These are phyloP conservation scores for Mya arenaria DNA, from an alignment of 1,140 invertebrate species.

Conservation along the genomic window DNA sequence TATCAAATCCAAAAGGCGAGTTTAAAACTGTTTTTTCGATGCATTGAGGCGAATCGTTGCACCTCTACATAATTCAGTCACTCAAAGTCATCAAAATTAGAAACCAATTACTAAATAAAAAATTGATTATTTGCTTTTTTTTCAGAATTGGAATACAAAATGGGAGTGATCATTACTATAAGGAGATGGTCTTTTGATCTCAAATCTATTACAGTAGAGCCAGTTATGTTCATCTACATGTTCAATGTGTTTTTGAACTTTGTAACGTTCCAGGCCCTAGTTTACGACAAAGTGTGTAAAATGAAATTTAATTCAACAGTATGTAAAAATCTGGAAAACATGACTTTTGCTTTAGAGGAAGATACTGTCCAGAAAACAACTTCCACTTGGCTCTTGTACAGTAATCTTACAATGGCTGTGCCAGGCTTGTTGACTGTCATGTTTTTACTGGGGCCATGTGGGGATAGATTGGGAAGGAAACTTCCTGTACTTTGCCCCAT, in stretches of 20 bases:
- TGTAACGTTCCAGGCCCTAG: slow-evolving; percentile 81
- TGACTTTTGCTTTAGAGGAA: slow-evolving; percentile 63
- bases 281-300: slow-evolving; percentile 81
- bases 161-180: not conserved
- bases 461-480: slow-evolving; percentile 89
- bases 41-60: too few relatives aligned
- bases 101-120: too few relatives aligned
- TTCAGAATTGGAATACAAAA: too few relatives aligned
- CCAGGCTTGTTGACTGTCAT: slow-evolving; percentile 79
- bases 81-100: too few relatives aligned
- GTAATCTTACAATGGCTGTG: slow-evolving; percentile 78
- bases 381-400: slow-evolving; percentile 80
- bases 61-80: too few relatives aligned
- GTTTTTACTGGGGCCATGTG: slow-evolving; percentile 85
- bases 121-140: too few relatives aligned
- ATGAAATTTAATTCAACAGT: slow-evolving; percentile 64
- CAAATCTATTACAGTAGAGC: slow-evolving; percentile 81
- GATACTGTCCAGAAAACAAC: slow-evolving; percentile 77
- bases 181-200: not conserved
- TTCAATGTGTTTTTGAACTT: slow-evolving; percentile 81
- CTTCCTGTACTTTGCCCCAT: slow-evolving; percentile 92
- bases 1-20: too few relatives aligned
- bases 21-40: too few relatives aligned
- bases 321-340: slow-evolving; percentile 68
- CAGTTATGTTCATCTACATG: slow-evolving; percentile 83